These are phyloP conservation scores for Andrena hattorfiana DNA, from an alignment of 2,888 invertebrate genomes.

Conservation along the genomic window DNA sequence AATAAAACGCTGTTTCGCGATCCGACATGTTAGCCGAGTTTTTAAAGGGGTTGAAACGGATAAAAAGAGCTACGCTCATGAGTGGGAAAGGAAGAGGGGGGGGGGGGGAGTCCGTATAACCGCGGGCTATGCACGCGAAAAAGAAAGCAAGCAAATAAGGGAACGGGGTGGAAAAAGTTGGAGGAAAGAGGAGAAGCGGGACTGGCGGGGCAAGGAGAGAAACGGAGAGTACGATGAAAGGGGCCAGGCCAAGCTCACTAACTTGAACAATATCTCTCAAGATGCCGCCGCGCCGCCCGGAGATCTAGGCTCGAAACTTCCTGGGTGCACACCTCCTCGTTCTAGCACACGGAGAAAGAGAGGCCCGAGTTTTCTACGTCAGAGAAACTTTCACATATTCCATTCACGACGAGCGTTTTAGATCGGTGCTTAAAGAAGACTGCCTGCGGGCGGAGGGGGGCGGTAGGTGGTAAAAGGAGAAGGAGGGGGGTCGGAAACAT, in stretches of 20 bases:
- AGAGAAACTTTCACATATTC: constrained; percentile 71
- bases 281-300: constrained; percentile 70
- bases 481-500: constrained; percentile 1
- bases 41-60: constrained; percentile 48
- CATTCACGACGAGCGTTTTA: constrained; percentile 57
- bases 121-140: constrained; percentile 56
- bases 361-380: constrained; percentile 60
- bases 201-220: constrained; percentile 17
- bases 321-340: constrained; percentile 27
- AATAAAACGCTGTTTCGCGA: constrained; percentile 50
- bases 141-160: constrained; percentile 59
- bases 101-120: constrained; percentile 52
- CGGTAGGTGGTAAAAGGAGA: too few species aligned
- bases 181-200: constrained; percentile 6
- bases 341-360: constrained; percentile 27
- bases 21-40: constrained; percentile 19
- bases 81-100: background rate
- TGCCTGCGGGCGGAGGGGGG: background rate
- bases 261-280: constrained; percentile 77
- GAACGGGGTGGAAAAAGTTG: constrained; percentile 41
- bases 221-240: constrained; percentile 58
- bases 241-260: constrained; percentile 65
- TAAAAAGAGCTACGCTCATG: constrained; percentile 25
- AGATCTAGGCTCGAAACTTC: constrained; percentile 74
- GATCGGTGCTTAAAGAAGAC: constrained; percentile 60